Base-by-base conservation (phyloP, 2,797 vertebrate genomes). In the Streptopelia turtur region DNA sequence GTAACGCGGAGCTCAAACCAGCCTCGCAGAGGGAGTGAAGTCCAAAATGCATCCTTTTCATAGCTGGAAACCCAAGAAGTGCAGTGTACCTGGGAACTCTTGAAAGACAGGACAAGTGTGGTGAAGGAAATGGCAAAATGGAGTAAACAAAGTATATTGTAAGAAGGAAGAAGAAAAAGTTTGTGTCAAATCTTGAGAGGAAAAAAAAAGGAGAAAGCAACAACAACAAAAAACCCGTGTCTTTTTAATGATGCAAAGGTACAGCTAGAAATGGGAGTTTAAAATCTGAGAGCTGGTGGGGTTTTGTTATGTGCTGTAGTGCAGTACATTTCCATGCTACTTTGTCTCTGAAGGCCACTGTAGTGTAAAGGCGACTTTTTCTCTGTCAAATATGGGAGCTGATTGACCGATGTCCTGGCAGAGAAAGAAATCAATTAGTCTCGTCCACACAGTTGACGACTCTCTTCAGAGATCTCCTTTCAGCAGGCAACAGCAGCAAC, bases 31-130 rank as follows among this genome's bases (percentile, higher is more conserved):
- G 13, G 33, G 9, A 45, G 3, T 6, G 13, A 53, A n/a, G 9
- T 37, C 23, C 28, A 63, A 53, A 68, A 56, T 22, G 4, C 28
- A 11, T 75, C 16, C 20, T 61, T 9, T 55, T 76, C 30, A 59
- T 28, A 89, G 25, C 6, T 7, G 5, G 17, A 33, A 79, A 35
- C 4, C 3, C 11, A 59, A 47, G 37, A 84, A 59, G 10, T 13
- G 15, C 11, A 70, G 39, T 0, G 0, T 13, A 66, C 5, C 1
- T n/a, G 37, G 41, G 43, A 75, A 61, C 6, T 23, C 27, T 43
- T 33, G 28, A 71, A 86, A 70, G 64, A 60, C 0, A 0, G 9
- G 30, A 57, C 3, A 10, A 12, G 11, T 33, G 5, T 25, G 50
- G 7, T 41, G 37, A 61, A 70, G 24, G 3, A 82, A 85, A 43